A percentile compares a stretch with the other conserved stretches of the same genome.
phyloP scores from a whole-genome alignment of 2,113 vertebrate species.

The Leptosomus discolor region DNA sequence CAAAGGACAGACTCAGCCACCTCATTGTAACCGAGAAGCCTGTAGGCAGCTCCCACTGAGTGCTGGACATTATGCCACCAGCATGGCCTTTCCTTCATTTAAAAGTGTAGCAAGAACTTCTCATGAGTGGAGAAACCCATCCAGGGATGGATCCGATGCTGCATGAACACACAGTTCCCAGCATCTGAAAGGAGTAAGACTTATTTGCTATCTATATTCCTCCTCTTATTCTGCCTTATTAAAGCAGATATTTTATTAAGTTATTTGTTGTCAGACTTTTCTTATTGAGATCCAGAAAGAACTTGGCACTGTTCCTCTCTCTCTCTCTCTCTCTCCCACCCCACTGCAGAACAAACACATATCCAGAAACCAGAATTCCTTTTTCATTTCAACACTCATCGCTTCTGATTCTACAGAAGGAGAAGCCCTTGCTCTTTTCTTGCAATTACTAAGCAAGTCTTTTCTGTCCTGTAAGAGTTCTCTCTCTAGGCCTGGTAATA shows the following conservation, averaged over 20 bases:
- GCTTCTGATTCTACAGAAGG: background rate
- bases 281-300: background rate
- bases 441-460: background rate
- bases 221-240: background rate
- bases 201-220: background rate
- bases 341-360: background rate
- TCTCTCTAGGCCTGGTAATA: background rate
- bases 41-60: background rate
- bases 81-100: background rate
- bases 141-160: background rate
- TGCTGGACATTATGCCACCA: background rate
- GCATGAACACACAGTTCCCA: background rate
- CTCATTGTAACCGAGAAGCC: fast-evolving
- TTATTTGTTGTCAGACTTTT: background rate
- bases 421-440: background rate
- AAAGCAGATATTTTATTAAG: background rate
- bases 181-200: background rate
- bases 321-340: background rate
- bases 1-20: background rate
- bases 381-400: background rate
- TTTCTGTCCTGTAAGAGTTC: background rate
- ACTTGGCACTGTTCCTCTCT: background rate
- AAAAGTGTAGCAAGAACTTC: background rate
- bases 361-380: background rate
- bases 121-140: background rate